Evolutionary conservation across 2,888 invertebrate species (phyloP), one percentile per base, ranked within the genome.

Genomic region (Epsilonema sp.): DNA sequence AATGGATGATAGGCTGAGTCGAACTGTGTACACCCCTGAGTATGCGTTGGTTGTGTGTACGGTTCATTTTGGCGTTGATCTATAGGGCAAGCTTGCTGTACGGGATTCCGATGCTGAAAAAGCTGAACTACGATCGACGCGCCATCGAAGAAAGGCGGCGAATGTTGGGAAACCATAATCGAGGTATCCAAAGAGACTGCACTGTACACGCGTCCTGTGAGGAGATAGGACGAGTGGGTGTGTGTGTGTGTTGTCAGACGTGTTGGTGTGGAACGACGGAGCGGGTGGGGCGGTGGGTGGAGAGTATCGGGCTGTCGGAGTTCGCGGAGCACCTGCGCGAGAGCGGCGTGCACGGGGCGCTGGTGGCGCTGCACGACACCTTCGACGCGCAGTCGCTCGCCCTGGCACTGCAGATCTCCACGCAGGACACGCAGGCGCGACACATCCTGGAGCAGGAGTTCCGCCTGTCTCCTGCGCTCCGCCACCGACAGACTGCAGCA

Each of bases 191-290:
- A 13, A 31, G n/a, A n/a, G n/a, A n/a, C n/a, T n/a, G n/a, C n/a
- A n/a, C n/a, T n/a, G n/a, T n/a, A n/a, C n/a, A n/a, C n/a, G n/a
- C n/a, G n/a, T n/a, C n/a, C n/a, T n/a, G n/a, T n/a, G n/a, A n/a
- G n/a, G n/a, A n/a, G n/a, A n/a, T n/a, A n/a, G n/a, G n/a, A n/a
- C n/a, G n/a, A n/a, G n/a, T n/a, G n/a, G n/a, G n/a, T n/a, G n/a
- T n/a, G n/a, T n/a, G n/a, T n/a, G n/a, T n/a, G n/a, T 26, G 37
- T 31, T 56, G 57, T 23, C 56, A 69, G 97, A 97, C 74, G 83
- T 92, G 56, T 72, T 94, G 56, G 90, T 94, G 44, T 94, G 94
- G 94, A 89, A 86, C 65, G 92, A 90, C 73, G 94, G n/a, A 94
- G 66, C 76, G 92, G 56, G 80, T 94, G 61, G 87, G 90, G 66